phyloP scores from a whole-genome alignment of 2,113 vertebrate species.

The Oceanodroma tethys region DNA sequence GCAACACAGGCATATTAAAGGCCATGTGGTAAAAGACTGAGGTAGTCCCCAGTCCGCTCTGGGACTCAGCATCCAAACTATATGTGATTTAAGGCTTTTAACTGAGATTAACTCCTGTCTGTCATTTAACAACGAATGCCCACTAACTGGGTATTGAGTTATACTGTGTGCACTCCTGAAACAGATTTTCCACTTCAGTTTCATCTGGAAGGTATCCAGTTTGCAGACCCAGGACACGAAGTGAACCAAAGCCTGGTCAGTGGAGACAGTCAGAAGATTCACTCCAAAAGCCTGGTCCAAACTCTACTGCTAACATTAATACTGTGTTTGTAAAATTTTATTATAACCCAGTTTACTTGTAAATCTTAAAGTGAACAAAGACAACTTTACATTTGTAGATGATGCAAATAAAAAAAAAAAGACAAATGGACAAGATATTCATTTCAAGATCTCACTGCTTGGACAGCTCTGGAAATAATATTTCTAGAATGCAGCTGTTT shows the following conservation, averaged over 20 bases:
- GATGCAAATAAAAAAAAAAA: not conserved
- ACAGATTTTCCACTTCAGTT: not conserved
- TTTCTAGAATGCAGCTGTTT: not conserved
- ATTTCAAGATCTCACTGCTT: not conserved
- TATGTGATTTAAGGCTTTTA: not conserved
- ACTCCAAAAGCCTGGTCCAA: not conserved
- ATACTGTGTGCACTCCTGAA: not conserved
- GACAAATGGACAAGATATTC: not conserved
- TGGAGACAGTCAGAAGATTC: not conserved
- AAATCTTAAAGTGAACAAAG: not conserved
- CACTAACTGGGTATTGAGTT: not conserved
- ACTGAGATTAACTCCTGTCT: not conserved
- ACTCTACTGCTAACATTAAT: not conserved
- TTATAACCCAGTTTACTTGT: not conserved
- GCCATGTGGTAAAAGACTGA: not conserved
- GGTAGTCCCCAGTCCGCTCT: accelerated
- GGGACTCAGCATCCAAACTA: not conserved
- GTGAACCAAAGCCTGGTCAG: not conserved
- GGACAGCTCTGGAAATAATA: not conserved
- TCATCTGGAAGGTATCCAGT: not conserved
- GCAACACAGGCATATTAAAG: not conserved
- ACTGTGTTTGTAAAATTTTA: not conserved
- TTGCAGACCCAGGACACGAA: not conserved
- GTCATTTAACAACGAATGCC: not conserved
- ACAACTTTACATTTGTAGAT: not conserved